Base-by-base conservation (phyloP, 2,113 vertebrate genomes). In the Crotalus tigris region DNA sequence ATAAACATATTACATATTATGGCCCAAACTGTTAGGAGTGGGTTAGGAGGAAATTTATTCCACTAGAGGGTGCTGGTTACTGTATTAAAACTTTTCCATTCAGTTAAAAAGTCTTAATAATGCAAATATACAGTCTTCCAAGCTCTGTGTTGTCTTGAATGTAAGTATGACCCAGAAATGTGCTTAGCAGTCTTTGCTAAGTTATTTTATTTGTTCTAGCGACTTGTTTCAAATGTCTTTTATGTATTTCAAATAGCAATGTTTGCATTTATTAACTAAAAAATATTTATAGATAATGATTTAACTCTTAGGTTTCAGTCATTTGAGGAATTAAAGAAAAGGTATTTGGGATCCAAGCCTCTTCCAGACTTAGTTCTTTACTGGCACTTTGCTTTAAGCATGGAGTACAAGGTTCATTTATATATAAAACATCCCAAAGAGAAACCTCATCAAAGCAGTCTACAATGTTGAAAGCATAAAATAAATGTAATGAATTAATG, bases 1-100 rank as follows among this genome's bases (percentile, higher is more conserved):
- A 58, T 21, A 21, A 33, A n/a, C 0, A 55, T 19, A 1, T 29
- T 61, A 15, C 51, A 57, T 89, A 85, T 54, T 55, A 9, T 44
- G 59, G 26, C 29, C 24, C 87, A 54, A 86, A 44, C 10, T 49
- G 6, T 81, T 81, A 81, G 69, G 15, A 81, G 69, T 3, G 21
- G 6, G 6, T 39, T 81, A 81, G 75, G 33, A 44, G 19, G 75
- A 81, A 81, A 81, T 0, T 0, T 90, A 0, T 75, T 87, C 94
- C 96, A 61, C 92, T 12, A 95, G 92, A 87, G 90, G 93, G 93
- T 89, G 95, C 86, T 92, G 57, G 75, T 81, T 81, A 44, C 75
- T 81, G 75, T 7, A 92, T 75, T 91, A 29, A 58, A 69, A 4
- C 7, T 44, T 90, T 57, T 2, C 12, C 15, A 23, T 90, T 49